Evolutionary conservation across 2,888 invertebrate species (phyloP), one percentile per base, ranked within the genome.

Genomic region (Hypomecis punctinalis): DNA sequence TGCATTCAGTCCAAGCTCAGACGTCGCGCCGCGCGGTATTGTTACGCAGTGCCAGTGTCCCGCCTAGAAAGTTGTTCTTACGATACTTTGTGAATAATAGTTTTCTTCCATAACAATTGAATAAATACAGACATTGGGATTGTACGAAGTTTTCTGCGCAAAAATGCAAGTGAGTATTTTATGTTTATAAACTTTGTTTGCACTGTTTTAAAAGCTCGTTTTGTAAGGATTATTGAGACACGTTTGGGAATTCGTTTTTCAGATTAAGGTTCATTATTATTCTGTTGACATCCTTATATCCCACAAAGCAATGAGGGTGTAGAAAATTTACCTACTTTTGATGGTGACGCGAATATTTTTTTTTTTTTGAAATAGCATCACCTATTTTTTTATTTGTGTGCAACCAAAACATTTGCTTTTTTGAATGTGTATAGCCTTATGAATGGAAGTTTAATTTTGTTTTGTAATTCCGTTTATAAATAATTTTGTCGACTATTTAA

Each of bases 81-180:
- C 56, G 42, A 47, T 11, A 49, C 37, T 40, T n/a, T 51, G 49
- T 63, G 45, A 49, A 55, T 13, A 47, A 55, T 8, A 11, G n/a
- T 56, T 56, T 33, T 23, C 23, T 43, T 11, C 6, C 7, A 37
- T 0, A 49, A 51, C 37, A 51, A 37, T 49, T 58, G 58, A 56
- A n/a, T 11, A 59, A 51, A 59, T 33, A 51, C 45, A 59, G 35
- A 8, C n/a, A 53, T 56, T 52, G 43, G 55, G 51, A 60, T 56
- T 47, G 6, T 8, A 45, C 33, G 36, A 59, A 37, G 35, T 11
- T 23, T 35, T 35, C 42, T 39, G 49, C 40, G 40, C 6, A 42
- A 66, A 9, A 53, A 66, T 66, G 65, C 65, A 45, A 61, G 65
- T 66, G 39, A 61, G 65, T 61, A 53, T 36, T 43, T 36, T 10